These are phyloP conservation scores for Oxytorus armatus DNA, from an alignment of 2,888 invertebrate genomes.

Conservation along the genomic window DNA sequence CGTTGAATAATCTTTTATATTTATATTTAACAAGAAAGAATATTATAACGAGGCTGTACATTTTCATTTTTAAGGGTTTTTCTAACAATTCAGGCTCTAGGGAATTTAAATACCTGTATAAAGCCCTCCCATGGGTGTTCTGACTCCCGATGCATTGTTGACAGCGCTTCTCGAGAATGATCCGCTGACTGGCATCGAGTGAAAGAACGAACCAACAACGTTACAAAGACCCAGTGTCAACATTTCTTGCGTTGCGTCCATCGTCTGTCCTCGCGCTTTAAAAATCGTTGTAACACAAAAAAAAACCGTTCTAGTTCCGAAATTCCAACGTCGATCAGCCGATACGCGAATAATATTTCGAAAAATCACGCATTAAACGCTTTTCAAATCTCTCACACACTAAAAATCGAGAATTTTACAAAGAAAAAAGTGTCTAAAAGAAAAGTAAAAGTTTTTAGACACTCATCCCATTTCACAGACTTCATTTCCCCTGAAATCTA, in stretches of 20 bases:
- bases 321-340: neutral
- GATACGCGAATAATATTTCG: neutral
- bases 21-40: neutral
- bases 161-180: slow-evolving; percentile 92
- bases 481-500: no score
- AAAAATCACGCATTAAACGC: no score
- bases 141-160: slow-evolving; percentile 92
- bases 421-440: no score
- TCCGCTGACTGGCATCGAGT: slow-evolving; percentile 92
- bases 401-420: no score
- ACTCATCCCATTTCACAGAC: no score
- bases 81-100: slow-evolving; percentile 23
- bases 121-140: slow-evolving; percentile 90
- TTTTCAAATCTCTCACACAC: no score
- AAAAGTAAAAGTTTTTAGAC: no score
- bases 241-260: slow-evolving; percentile 93
- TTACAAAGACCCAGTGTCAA: slow-evolving; percentile 91
- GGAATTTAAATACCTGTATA: slow-evolving; percentile 87
- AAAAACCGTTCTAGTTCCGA: neutral
- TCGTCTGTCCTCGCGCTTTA: slow-evolving; percentile 88
- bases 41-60: no score
- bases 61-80: neutral
- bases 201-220: slow-evolving; percentile 90
- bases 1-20: no score
- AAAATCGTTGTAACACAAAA: slow-evolving; percentile 1